Base-by-base conservation (phyloP, 2,888 invertebrate genomes). In the Cheilosia urbana region DNA sequence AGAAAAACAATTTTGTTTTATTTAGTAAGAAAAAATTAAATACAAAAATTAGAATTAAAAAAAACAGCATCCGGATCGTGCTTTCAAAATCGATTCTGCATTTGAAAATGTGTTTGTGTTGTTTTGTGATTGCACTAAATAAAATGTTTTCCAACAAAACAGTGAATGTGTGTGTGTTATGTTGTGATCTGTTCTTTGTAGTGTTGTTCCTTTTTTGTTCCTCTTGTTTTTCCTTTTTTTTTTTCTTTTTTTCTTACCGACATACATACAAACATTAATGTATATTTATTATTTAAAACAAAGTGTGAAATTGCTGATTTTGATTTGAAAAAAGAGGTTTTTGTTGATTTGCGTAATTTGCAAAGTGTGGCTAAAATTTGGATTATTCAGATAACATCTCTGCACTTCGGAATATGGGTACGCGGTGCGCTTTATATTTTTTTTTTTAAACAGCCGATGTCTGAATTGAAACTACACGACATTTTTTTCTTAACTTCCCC, bases 131-230 rank as follows among this genome's bases (percentile, higher is more conserved):
- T 63, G 85, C 85, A 85, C 85, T 63, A 49, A 24, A 27, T 42
- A 53, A 24, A 69, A 42, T 17, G 47, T 21, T 30, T 45, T 63
- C 30, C n/a, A 17, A 60, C 42, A 72, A 65, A 27, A 63, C 51
- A 66, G 62, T 76, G 60, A 68, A 51, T 76, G 80, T 76, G 85
- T 75, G 80, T 75, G 75, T 85, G 85, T 80, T 76, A 45, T 76
- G 71, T 82, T 82, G 76, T 85, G 71, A 60, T 63, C 60, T 81
- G 53, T 66, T 62, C 40, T 71, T 65, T 53, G 49, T 71, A 51
- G 71, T 51, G 17, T 51, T 72, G 27, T 51, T 30, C 47, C 17
- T 17, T 47, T 69, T 27, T 58, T 19, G 69, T 78, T 27, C 51
- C 27, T 75, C 9, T 63, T 34, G 1, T 63, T 65, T 53, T 42